Conservation (phyloP, 2,888 invertebrate species). For the Andrena trimmerana region DNA sequence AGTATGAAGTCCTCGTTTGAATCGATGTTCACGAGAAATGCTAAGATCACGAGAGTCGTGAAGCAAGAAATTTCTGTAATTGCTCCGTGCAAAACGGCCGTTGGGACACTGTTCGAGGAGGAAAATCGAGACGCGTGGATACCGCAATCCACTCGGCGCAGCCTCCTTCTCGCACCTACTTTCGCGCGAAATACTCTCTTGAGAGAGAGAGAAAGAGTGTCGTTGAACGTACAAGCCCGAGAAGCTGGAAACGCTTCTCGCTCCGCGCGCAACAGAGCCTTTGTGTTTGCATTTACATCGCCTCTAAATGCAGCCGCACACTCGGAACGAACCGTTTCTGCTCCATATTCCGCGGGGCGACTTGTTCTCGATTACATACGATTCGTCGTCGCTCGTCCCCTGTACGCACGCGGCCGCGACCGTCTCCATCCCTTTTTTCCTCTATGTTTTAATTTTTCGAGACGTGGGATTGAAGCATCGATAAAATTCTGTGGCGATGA, state of each 20-base stretch:
- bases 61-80: slow-evolving; percentile 8
- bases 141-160: slow-evolving; percentile 40
- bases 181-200: slow-evolving; percentile 43
- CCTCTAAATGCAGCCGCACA: slow-evolving; percentile 48
- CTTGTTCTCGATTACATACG: slow-evolving; percentile 40
- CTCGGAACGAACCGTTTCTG: slow-evolving; percentile 59
- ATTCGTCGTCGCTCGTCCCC: slow-evolving; percentile 5
- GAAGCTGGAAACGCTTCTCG: slow-evolving; percentile 33
- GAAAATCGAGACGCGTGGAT: slow-evolving; percentile 28
- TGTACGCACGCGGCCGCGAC: not conserved
- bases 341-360: slow-evolving; percentile 48
- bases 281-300: slow-evolving; percentile 55
- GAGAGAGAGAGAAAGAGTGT: slow-evolving; percentile 15
- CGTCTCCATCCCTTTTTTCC: not conserved
- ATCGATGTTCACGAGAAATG: not conserved
- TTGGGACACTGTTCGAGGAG: not conserved
- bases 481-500: no score
- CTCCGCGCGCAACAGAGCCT: slow-evolving; percentile 39
- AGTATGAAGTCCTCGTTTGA: not conserved
- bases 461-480: no score
- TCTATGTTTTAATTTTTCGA: no score
- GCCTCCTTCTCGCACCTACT: slow-evolving; percentile 55
- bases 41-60: not conserved
- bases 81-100: not conserved
- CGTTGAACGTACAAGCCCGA: slow-evolving; percentile 24